Evolutionary conservation across 2,113 vertebrate genomes (phyloP), one percentile per base, ranked within the genome.

Genomic region (Hippocampus guttulatus): DNA sequence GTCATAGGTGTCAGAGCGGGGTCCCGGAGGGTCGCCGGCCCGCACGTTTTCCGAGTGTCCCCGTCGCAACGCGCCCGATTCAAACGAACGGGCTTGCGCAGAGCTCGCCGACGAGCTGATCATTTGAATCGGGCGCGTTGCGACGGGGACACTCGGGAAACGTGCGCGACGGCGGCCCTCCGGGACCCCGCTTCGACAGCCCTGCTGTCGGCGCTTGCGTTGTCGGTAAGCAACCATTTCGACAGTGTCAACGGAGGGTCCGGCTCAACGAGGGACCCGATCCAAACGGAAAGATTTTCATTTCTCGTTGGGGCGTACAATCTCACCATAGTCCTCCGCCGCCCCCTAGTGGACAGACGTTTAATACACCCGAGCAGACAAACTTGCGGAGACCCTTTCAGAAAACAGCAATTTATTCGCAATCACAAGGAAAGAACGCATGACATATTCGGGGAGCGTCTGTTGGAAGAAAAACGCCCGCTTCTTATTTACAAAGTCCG

Each of bases 371-470:
- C 18, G 15, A 15, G 2, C 5, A 18, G 5, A 3, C 3, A 7
- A 68, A 69, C 10, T 0, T 8, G 25, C 55, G 33, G n/a, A 68
- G 72, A 51, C 68, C 70, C 45, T 9, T n/a, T 87, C 80, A 85
- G 87, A 87, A 88, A 78, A 16, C 88, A 92, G 89, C 88, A 84
- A 80, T 91, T 90, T 89, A 87, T 91, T 88, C 81, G 86, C 87
- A 82, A 88, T 89, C 85, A 91, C 84, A 75, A 74, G 71, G 74
- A 86, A 64, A 84, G 55, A 87, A 89, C 77, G 78, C 80, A 85
- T 84, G 70, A 87, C 79, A 88, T 85, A 80, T 83, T 87, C 75
- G 73, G 71, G 33, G 78, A 84, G 73, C 82, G 77, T 83, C 82
- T 75, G 65, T 75, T 71, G 75, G 79, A 91, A 91, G 87, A 89